Base-by-base conservation (phyloP, 1,140 invertebrate species). In the Drosophila paulistorum region DNA sequence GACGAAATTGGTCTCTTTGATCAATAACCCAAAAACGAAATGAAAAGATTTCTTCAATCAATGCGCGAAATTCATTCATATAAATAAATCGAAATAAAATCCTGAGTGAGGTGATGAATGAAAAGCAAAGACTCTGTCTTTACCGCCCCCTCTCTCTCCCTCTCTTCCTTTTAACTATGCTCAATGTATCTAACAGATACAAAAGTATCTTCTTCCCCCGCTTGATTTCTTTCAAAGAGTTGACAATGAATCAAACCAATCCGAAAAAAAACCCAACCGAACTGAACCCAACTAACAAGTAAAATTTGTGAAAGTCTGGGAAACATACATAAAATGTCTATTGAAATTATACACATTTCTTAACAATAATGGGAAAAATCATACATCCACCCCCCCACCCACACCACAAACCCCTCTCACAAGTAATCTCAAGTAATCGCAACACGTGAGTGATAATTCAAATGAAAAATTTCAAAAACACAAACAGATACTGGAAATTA, bases 21-120 rank as follows among this genome's bases (percentile, higher is more conserved):
- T 86, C 81, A 85, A 85, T 86, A 85, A 85, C 81, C 81, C 84
- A 84, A 68, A 65, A 30, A 30, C 30, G 64, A 69, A 71, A 71
- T 23, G 45, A 51, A 51, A 51, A 51, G 45, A 51, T 51, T 69
- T 85, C 69, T 74, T 86, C 82, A 86, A 87, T 86, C 77, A 73
- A 71, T 78, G 73, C 61, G 48, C 42, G 42, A 48, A 62, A 45
- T 33, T 48, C 71, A 61, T 73, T 75, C 75, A 77, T 70, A 64
- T 65, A 74, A 74, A 70, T 77, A 77, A 59, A 59, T 59, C 11
- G 33, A 59, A 59, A 59, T 59, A 37, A 20, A 51, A 51, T 13
- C 9, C 35, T 17, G 33, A 37, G 14, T 14, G 9, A 14, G 55
- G 30, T 23, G 55, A 33, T 58, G 45, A 60, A 64, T 58, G 61